Conservation (phyloP, 1,140 invertebrate species). For the Himalopsyche phryganea region DNA sequence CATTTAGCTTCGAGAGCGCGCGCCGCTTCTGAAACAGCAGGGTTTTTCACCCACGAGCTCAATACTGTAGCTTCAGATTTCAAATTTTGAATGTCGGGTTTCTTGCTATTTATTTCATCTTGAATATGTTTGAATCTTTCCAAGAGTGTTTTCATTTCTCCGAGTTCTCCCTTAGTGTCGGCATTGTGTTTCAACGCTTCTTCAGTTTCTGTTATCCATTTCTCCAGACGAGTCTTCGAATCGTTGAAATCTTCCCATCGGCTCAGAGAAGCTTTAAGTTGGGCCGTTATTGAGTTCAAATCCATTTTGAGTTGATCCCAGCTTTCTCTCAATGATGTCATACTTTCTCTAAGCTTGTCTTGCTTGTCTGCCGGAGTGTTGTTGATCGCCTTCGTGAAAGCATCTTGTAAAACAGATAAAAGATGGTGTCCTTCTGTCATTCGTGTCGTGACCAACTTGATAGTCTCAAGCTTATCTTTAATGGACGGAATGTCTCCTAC, state of each 20-base stretch:
- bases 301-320: constrained; percentile 83
- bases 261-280: constrained; percentile 70
- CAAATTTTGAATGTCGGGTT: constrained; percentile 68
- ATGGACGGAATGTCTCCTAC: constrained; percentile 74
- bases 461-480: constrained; percentile 80
- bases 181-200: constrained; percentile 59
- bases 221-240: constrained; percentile 62
- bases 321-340: constrained; percentile 69
- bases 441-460: constrained; percentile 66
- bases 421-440: constrained; percentile 86
- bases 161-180: constrained; percentile 75
- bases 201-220: constrained; percentile 69
- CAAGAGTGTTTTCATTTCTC: constrained; percentile 85
- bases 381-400: constrained; percentile 80
- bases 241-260: constrained; percentile 82
- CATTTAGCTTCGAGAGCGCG: constrained; percentile 63
- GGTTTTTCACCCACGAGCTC: constrained; percentile 64
- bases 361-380: constrained; percentile 77
- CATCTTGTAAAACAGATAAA: constrained; percentile 72
- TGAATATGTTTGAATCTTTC: constrained; percentile 79
- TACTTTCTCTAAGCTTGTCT: constrained; percentile 68
- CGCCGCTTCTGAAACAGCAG: constrained; percentile 59
- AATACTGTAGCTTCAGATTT: constrained; percentile 69
- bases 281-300: constrained; percentile 71
- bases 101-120: constrained; percentile 70